Evolutionary conservation across 92 coral and sea anemone species (phyloP).

Genomic region (Chrysogorgia sp.): DNA sequence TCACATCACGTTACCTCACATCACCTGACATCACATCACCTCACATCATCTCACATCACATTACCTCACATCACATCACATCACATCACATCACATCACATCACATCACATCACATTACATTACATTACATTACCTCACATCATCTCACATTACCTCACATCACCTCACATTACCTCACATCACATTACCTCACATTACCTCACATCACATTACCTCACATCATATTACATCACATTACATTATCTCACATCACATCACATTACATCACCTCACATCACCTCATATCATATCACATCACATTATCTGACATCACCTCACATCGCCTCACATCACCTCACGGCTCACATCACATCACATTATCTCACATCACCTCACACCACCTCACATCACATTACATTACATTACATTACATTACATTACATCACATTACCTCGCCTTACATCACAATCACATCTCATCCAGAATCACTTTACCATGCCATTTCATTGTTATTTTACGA

Average conservation of each 20-base stretch:
- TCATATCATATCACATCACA: not conserved
- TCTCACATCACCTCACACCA: not conserved
- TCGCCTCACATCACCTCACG: not conserved
- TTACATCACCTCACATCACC: too few relatives aligned
- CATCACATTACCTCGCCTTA: not conserved
- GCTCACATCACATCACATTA: not conserved
- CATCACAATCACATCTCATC: not conserved
- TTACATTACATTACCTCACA: conserved; percentile 1
- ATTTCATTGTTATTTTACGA: not conserved
- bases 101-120: not conserved
- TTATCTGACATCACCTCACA: conserved; percentile 3
- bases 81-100: conserved; percentile 1
- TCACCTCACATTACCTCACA: conserved; percentile 1
- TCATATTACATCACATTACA: not conserved
- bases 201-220: not conserved
- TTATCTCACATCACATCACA: not conserved
- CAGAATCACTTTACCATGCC: too few relatives aligned
- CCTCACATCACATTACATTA: not conserved
- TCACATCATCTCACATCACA: not conserved
- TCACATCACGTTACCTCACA: not conserved
- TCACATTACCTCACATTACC: not conserved
- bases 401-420: not conserved
- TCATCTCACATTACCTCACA: not conserved
- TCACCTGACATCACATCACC: not conserved
- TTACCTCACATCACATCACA: conserved; percentile 7